phyloP scores from a whole-genome alignment of 1,140 invertebrate species.

The Eulimnadia texana region DNA sequence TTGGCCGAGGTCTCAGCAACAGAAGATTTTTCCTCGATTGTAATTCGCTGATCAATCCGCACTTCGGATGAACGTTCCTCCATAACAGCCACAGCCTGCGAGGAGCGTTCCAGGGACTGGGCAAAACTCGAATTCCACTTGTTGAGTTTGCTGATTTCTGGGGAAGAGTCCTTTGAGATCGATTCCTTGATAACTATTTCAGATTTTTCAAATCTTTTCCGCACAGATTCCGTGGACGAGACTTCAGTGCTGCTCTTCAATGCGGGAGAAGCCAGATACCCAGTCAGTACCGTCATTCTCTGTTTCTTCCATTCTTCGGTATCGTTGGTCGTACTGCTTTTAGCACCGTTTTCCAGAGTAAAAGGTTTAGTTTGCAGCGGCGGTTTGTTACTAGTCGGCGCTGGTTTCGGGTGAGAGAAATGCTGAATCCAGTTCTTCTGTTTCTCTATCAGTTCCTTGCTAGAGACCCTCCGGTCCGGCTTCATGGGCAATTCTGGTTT shows the following conservation, averaged over 20 bases:
- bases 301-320: slow-evolving; percentile 3
- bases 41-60: too few relatives aligned
- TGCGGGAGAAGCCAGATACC: background rate
- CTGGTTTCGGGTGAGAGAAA: slow-evolving; percentile 33
- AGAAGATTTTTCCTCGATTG: too few relatives aligned
- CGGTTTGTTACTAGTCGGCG: background rate
- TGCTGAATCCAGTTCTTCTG: slow-evolving; percentile 81
- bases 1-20: too few relatives aligned
- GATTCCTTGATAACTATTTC: too few relatives aligned
- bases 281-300: background rate
- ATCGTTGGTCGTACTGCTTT: background rate
- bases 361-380: background rate
- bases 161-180: too few relatives aligned
- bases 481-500: slow-evolving; percentile 34
- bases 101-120: too few relatives aligned
- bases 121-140: too few relatives aligned
- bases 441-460: slow-evolving; percentile 71
- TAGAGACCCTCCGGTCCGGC: slow-evolving; percentile 66
- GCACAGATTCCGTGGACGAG: background rate
- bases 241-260: background rate
- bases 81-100: too few relatives aligned
- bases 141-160: too few relatives aligned
- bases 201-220: background rate
- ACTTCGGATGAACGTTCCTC: too few relatives aligned
- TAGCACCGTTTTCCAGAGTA: background rate